Evolutionary conservation across 2,113 vertebrate species (phyloP), one percentile per base, ranked within the genome.

Genomic region (Gnathonemus echidnorhynchus): DNA sequence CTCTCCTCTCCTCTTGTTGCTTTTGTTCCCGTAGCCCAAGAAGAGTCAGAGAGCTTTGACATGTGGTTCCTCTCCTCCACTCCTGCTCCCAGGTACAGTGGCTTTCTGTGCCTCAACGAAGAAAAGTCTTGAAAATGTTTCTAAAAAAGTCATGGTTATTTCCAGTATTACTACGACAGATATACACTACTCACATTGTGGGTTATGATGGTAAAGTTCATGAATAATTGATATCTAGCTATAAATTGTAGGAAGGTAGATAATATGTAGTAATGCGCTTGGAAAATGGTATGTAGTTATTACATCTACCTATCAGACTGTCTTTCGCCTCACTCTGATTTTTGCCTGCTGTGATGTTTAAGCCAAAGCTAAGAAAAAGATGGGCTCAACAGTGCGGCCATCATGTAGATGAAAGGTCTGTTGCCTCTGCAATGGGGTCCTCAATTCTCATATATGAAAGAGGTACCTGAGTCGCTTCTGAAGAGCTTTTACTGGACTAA

Each of bases 281-380:
- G 39, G 42, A 80, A 86, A 62, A 86, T 62, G 9, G 31, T 86
- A n/a, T 9, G 35, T 86, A 88, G 21, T 86, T 86, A 49, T 21
- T 80, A 80, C 74, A 86, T 48, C 42, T 74, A 74, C 90, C 88
- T 35, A 80, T 91, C 19, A 91, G 50, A 31, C 77, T 89, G 35
- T 77, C 88, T 42, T 89, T 91, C 9, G 89, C 80, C 8, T 91
- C 21, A 89, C 58, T 89, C 49, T 89, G 89, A 17, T 74, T 88
- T 86, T 56, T 84, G 53, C 87, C 49, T 89, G 85, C 49, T 77
- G 17, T 66, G 7, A 62, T 42, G 15, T 80, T 80, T 80, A 42
- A 80, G 5, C 74, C 17, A 42, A 80, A 80, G 35, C 74, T n/a
- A 39, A 77, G 70, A 77, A 42, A 80, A 39, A 80, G 35, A 80